A percentile compares a stretch with the other conserved stretches of the same genome.
Evolutionary conservation across 2,113 vertebrate genomes (phyloP).

Genomic region (Dipodomys stephensi): DNA sequence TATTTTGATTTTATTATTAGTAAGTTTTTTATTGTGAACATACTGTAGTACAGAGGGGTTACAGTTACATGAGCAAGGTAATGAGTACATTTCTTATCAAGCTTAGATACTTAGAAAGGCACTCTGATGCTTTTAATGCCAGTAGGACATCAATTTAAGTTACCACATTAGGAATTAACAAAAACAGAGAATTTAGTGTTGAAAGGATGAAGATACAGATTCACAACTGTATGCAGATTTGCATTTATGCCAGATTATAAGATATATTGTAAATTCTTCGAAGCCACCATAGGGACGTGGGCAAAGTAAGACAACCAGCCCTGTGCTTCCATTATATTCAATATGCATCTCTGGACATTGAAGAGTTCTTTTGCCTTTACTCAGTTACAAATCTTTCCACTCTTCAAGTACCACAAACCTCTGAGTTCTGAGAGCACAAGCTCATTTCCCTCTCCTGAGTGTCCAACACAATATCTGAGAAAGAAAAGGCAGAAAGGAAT

Average conservation of each 20-base stretch:
- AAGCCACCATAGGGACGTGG: not conserved
- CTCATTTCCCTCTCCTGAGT: not conserved
- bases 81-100: too few species aligned
- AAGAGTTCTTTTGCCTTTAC: not conserved
- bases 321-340: not conserved
- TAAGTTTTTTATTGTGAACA: too few species aligned
- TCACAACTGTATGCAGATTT: not conserved
- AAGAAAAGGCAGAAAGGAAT: not conserved
- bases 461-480: not conserved
- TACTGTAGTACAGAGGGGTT: too few species aligned
- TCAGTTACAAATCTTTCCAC: not conserved
- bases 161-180: not conserved
- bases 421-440: not conserved
- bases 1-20: not conserved
- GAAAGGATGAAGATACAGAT: not conserved
- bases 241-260: not conserved
- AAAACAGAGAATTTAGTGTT: not conserved
- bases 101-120: constrained; percentile 24
- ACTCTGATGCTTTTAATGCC: constrained; percentile 15
- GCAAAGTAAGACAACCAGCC: not conserved
- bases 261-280: not conserved
- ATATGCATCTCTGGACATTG: not conserved
- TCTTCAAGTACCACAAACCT: not conserved
- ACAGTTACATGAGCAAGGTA: too few species aligned
- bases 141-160: not conserved